Percentiles rank a stretch among this genome's conserved stretches.
Evolutionary conservation across 2,888 invertebrate genomes (phyloP).

Genomic region (Heliconius cydno): DNA sequence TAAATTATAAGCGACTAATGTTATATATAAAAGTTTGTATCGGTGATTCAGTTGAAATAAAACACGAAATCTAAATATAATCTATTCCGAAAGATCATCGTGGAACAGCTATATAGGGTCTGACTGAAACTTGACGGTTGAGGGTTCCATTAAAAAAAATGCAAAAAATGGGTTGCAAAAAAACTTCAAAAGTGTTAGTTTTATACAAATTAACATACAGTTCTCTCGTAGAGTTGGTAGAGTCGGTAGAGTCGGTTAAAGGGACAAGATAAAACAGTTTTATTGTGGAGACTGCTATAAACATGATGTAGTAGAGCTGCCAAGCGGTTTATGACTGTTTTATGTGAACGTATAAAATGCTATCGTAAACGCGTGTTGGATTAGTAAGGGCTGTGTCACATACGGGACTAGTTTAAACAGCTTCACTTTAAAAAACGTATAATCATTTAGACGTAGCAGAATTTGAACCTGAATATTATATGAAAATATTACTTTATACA

Average conservation of each 20-base stretch:
- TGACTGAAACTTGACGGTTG: too few species aligned
- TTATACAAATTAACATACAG: background rate
- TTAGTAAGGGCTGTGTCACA: conserved; percentile 26
- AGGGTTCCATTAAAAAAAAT: too few species aligned
- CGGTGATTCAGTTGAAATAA: too few species aligned
- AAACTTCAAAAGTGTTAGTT: background rate
- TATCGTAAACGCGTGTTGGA: conserved; percentile 44
- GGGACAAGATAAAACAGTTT: conserved; percentile 40
- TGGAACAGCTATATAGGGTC: too few species aligned
- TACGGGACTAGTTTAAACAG: background rate
- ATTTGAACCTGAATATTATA: too few species aligned
- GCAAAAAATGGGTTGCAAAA: background rate
- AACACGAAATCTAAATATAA: too few species aligned
- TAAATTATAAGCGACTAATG: too few species aligned
- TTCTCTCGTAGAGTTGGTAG: background rate
- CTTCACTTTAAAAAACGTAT: too few species aligned
- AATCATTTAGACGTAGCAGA: too few species aligned
- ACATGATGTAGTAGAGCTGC: conserved; percentile 45
- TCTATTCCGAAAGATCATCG: too few species aligned
- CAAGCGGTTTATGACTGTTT: conserved; percentile 47
- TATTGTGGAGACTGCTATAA: conserved; percentile 41
- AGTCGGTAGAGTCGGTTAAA: conserved; percentile 29
- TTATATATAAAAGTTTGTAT: too few species aligned
- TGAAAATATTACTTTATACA: too few species aligned
- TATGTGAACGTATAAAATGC: conserved; percentile 46